These are phyloP conservation scores for Argynnis bischoffii DNA, from an alignment of 2,888 invertebrate species.

Conservation along the genomic window DNA sequence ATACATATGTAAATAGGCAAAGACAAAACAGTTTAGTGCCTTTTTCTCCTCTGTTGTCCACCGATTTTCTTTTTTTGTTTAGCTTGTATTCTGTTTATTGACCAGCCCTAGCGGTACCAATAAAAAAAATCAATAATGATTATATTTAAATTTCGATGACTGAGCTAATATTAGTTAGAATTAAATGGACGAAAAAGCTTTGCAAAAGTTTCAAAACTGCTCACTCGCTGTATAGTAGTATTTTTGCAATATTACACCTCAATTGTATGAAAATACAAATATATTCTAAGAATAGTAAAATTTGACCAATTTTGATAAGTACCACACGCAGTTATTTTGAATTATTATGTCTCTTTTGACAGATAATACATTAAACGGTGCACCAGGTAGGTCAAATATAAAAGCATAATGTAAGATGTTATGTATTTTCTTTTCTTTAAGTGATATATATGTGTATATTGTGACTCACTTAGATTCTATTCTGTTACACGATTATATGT, in stretches of 20 bases:
- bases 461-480: too few relatives aligned
- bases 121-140: too few relatives aligned
- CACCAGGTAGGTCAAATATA: constrained; percentile 6
- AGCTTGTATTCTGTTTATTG: too few relatives aligned
- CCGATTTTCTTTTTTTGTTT: too few relatives aligned
- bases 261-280: constrained; percentile 22
- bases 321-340: constrained; percentile 55
- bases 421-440: neutral
- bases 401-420: neutral
- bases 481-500: too few relatives aligned
- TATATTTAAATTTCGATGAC: too few relatives aligned
- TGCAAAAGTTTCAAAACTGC: constrained; percentile 15
- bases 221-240: neutral
- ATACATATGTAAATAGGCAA: too few relatives aligned
- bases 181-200: too few relatives aligned
- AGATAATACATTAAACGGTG: constrained; percentile 14
- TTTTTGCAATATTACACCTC: constrained; percentile 5
- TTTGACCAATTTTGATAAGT: constrained; percentile 61
- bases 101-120: too few relatives aligned
- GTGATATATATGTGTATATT: neutral
- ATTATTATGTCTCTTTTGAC: constrained; percentile 32
- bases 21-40: too few relatives aligned
- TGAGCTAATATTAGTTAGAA: too few relatives aligned
- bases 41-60: too few relatives aligned
- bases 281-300: constrained; percentile 43